Evolutionary conservation across 2,888 invertebrate species (phyloP).

Genomic region (Eristalinus sepulchralis): DNA sequence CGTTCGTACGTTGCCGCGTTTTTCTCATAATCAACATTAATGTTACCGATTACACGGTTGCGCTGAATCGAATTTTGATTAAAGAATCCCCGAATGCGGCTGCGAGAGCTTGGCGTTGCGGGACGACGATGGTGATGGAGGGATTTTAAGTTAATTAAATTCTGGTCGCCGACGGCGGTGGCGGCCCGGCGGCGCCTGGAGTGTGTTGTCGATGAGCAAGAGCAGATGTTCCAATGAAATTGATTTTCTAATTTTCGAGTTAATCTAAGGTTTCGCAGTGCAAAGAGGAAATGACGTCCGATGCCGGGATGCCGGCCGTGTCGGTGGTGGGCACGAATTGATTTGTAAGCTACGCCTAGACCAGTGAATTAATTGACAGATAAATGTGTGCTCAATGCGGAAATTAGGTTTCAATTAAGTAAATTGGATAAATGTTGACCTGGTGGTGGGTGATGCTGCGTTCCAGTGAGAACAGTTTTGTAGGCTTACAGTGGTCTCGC

Average conservation of each 20-base stretch:
- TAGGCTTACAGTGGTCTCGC: too few species aligned
- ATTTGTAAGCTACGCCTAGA: constrained; percentile 10
- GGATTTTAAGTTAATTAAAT: background rate
- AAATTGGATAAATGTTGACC: background rate
- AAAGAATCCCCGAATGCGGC: constrained; percentile 12
- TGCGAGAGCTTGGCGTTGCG: background rate
- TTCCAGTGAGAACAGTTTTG: too few species aligned
- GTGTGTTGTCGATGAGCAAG: constrained; percentile 10
- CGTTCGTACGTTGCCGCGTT: background rate
- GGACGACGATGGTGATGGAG: background rate
- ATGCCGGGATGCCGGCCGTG: background rate
- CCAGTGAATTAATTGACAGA: constrained; percentile 12
- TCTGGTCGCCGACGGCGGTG: background rate
- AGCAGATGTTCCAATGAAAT: constrained; percentile 37
- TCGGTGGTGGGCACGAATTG: background rate
- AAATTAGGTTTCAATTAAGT: background rate
- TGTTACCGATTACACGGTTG: constrained; percentile 37
- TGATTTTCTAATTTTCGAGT: constrained; percentile 37
- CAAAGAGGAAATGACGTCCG: too few species aligned
- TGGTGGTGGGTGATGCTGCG: too few species aligned
- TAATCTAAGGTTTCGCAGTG: constrained; percentile 2
- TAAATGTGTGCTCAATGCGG: background rate
- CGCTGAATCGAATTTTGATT: constrained; percentile 26
- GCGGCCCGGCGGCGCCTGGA: background rate
- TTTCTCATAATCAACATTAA: constrained; percentile 19